Conservation (phyloP, 2,888 invertebrate species). For the Apotomis turbidana region DNA sequence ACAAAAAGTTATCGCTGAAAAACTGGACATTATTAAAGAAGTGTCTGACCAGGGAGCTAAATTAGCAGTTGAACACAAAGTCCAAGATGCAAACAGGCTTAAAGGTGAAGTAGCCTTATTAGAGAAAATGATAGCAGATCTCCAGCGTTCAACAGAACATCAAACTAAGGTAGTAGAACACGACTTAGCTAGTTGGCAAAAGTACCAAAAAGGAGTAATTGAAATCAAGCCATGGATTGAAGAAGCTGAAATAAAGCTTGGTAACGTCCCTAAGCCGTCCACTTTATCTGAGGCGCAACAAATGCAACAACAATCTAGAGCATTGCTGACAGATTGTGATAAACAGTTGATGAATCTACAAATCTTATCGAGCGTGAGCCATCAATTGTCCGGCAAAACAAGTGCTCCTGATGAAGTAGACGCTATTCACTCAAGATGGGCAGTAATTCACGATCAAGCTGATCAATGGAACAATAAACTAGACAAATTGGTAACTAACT, state of each 20-base stretch:
- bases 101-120: conserved; percentile 89
- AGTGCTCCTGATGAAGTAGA: conserved; percentile 93
- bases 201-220: conserved; percentile 90
- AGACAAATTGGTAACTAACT: conserved; percentile 90
- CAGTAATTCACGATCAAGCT: conserved; percentile 91
- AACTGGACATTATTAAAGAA: conserved; percentile 88
- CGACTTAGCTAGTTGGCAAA: conserved; percentile 93
- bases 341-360: conserved; percentile 89
- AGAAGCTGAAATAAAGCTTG: conserved; percentile 92
- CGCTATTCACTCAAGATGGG: conserved; percentile 92
- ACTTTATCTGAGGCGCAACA: conserved; percentile 92
- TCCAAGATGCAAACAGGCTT: conserved; percentile 89
- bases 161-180: conserved; percentile 90
- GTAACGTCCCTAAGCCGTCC: conserved; percentile 89
- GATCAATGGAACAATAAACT: conserved; percentile 90
- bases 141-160: conserved; percentile 90
- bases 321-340: conserved; percentile 91
- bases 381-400: conserved; percentile 89
- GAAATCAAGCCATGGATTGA: conserved; percentile 95
- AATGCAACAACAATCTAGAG: conserved; percentile 88
- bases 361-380: conserved; percentile 88
- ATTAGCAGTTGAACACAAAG: conserved; percentile 86
- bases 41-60: conserved; percentile 91
- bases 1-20: conserved; percentile 90
- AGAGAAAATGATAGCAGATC: conserved; percentile 89